Base-by-base conservation (phyloP, 2,888 invertebrate species). In the Platypus cylindrus region DNA sequence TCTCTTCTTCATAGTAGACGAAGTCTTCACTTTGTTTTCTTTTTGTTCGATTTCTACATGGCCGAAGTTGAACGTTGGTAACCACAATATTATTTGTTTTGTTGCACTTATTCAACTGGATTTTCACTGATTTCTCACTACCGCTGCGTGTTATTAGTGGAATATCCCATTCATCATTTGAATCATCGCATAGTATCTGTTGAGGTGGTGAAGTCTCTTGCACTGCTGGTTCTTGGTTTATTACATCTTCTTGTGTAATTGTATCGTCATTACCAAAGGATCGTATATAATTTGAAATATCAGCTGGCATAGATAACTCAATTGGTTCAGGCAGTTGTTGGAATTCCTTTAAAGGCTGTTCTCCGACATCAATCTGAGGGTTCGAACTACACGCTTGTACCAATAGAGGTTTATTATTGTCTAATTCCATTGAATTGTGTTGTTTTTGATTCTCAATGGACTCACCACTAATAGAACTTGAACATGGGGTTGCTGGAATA, bases 1-100 rank as follows among this genome's bases (percentile, higher is more conserved):
- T 34, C 13, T 34, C 34, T 15, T 30, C 30, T 26, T 70, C 69
- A 18, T 43, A 43, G 20, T 43, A 43, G 3, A 43, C 14, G 27
- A 43, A 43, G 22, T 43, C 37, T 5, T 39, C 37, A 20, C 37
- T 30, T 26, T 30, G 36, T 14, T 37, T 39, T 12, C 30, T 26
- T 13, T 39, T 43, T 3, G 37, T 43, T 4, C 42, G 35, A n/a
- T 35, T 40, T 32, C 42, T 24, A 5, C 36, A 25, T 8, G 42
- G 37, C 18, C 42, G 31, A 14, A n/a, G n/a, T n/a, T n/a, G n/a
- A n/a, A 30, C 20, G 12, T 33, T 34, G 12, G 17, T 7, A 5
- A n/a, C 11, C 13, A 11, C 3, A 11, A 27, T 17, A n/a, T 25
- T 12, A 5, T 3, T 5, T 8, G 20, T 23, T 7, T 20, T 15